A percentile compares a stretch with the other conserved stretches of the same genome.
These are phyloP conservation scores for Enteromius fasciolatus DNA, from an alignment of 2,797 vertebrate genomes.

Conservation along the genomic window DNA sequence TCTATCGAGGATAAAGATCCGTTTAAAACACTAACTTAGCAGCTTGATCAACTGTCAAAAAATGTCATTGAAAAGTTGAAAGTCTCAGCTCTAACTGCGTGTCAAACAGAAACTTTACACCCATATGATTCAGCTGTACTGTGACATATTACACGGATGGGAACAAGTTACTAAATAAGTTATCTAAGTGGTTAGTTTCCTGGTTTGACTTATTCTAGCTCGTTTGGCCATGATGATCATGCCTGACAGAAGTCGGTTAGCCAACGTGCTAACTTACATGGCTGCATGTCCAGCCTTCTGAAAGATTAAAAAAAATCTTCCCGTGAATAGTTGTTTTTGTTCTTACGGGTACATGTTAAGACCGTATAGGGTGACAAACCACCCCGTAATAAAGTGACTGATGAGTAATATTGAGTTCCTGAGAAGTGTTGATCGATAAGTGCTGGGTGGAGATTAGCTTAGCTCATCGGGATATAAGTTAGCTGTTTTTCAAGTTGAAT, in stretches of 20 bases:
- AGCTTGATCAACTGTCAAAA: constrained; percentile 22
- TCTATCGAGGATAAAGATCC: background rate
- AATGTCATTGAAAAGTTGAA: constrained; percentile 19
- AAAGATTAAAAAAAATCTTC: background rate
- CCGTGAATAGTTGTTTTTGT: background rate
- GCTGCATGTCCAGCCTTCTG: constrained; percentile 33
- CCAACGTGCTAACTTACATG: constrained; percentile 24
- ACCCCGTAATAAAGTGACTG: background rate
- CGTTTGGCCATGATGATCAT: constrained; percentile 20
- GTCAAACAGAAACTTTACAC: background rate
- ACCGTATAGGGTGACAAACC: background rate
- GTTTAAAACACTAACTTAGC: background rate
- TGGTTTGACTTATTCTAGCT: constrained; percentile 23
- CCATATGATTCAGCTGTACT: background rate
- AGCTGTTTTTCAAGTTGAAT: constrained; percentile 21
- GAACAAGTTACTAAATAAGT: background rate
- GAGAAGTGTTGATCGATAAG: constrained; percentile 45
- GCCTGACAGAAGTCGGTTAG: constrained; percentile 35
- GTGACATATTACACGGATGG: background rate
- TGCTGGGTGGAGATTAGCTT: constrained; percentile 49
- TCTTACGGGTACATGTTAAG: background rate
- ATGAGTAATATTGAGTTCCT: constrained; percentile 21
- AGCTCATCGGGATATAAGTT: constrained; percentile 39
- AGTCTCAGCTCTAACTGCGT: constrained; percentile 17
- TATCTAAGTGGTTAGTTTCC: constrained; percentile 26